These are phyloP conservation scores for Archocentrus centrarchus DNA, from an alignment of 2,113 vertebrate species.

Conservation along the genomic window DNA sequence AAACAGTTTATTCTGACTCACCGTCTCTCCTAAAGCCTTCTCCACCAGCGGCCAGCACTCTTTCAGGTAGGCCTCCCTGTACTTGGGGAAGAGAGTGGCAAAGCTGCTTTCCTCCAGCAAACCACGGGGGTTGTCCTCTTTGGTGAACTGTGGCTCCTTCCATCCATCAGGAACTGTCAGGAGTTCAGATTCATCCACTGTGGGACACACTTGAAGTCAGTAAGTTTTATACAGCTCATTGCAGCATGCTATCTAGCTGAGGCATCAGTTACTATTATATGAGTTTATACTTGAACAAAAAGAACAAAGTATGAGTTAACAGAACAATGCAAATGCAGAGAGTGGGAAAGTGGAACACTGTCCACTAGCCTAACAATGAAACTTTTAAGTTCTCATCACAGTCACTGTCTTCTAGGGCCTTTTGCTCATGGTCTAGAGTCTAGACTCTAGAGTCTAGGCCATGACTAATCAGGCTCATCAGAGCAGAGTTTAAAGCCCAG, in stretches of 20 bases:
- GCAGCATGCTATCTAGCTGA: neutral
- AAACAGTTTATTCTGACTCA: conserved; percentile 70
- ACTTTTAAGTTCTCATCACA: neutral
- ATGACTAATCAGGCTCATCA: no score
- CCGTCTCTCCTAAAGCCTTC: conserved; percentile 88
- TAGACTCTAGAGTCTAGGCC: no score
- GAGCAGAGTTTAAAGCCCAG: no score
- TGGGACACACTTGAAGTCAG: neutral
- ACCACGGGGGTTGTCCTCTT: conserved; percentile 91
- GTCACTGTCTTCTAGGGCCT: no score
- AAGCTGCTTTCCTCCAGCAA: conserved; percentile 97
- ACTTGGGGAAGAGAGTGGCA: conserved; percentile 96
- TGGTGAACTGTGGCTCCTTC: conserved; percentile 89
- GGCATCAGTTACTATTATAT: neutral
- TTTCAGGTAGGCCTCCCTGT: conserved; percentile 93
- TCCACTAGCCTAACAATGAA: neutral
- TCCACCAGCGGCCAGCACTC: conserved; percentile 97
- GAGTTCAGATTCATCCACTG: conserved; percentile 83
- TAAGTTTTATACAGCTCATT: neutral
- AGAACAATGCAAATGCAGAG: accelerated
- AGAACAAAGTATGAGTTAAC: accelerated
- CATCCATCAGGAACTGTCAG: conserved; percentile 95
- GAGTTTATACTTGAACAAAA: neutral
- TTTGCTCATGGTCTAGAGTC: no score
- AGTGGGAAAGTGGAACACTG: accelerated